Evolutionary conservation across 2,888 invertebrate genomes (phyloP), one percentile per base, ranked within the genome.

Genomic region (Zonitis immaculata): DNA sequence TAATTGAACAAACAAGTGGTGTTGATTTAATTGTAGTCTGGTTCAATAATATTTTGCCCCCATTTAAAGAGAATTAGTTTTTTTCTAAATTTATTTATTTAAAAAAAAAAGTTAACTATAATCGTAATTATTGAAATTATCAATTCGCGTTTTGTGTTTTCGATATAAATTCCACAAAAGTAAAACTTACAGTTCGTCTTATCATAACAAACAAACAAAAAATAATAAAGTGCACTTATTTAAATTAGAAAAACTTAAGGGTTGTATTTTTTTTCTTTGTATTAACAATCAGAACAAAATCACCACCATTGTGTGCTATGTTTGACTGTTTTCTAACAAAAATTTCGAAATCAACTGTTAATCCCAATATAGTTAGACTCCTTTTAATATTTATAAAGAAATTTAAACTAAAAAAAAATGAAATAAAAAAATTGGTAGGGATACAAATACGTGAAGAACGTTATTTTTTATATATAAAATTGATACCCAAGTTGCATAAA

Each of bases 241-340:
- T 16, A 14, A 16, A 32, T 42, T 20, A 14, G 27, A 14, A 30
- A 20, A 44, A 48, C 28, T 26, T 49, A 32, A 45, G 18, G 27
- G 45, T 45, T 30, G 12, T 28, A 30, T 7, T 9, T 9, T 5
- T 9, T 28, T n/a, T n/a, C n/a, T 30, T 26, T 47, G 30, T 39
- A 45, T 43, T 9, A 48, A 42, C 35, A 47, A 50, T 47, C 50
- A 54, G 47, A 51, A 51, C 50, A 54, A 44, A 50, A 51, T 51
- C 51, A 54, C 54, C 25, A 44, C 6, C 18, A 11, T 16, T 26
- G 22, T 47, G 54, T 54, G 54, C 54, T 54, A 54, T 54, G 54
- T 54, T 16, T n/a, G 50, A 54, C 47, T 54, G 47, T 48, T 39
- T 35, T 51, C 20, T 1, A 44, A 43, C 25, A 42, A 47, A 46